These are phyloP conservation scores for Macaria liturata DNA, from an alignment of 2,888 invertebrate species.

Conservation along the genomic window DNA sequence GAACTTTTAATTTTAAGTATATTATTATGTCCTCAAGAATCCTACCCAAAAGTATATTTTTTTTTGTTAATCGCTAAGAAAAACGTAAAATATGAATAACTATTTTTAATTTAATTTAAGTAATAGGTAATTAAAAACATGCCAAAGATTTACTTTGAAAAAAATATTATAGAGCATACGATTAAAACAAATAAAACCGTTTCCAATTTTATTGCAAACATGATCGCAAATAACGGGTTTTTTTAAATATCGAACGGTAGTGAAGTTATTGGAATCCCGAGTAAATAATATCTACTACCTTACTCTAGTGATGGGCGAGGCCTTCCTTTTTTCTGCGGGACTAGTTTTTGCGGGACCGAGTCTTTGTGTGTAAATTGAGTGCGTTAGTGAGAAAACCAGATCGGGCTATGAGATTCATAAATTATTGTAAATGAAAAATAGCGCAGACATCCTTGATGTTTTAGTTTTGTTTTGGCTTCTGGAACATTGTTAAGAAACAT, in stretches of 20 bases:
- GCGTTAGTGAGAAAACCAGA: slow-evolving; percentile 26
- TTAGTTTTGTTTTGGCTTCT: slow-evolving; percentile 11
- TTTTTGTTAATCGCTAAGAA: too few relatives aligned
- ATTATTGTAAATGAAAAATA: slow-evolving; percentile 23
- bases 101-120: too few relatives aligned
- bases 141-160: too few relatives aligned
- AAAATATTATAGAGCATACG: too few relatives aligned
- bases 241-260: slow-evolving; percentile 2
- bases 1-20: too few relatives aligned
- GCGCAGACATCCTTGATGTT: slow-evolving; percentile 1
- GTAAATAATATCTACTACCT: slow-evolving; percentile 21
- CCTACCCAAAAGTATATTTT: too few relatives aligned
- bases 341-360: slow-evolving; percentile 21
- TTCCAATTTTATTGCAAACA: too few relatives aligned
- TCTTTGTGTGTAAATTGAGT: slow-evolving; percentile 28
- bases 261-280: slow-evolving; percentile 20
- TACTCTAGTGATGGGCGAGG: slow-evolving; percentile 17
- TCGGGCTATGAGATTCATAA: slow-evolving; percentile 26
- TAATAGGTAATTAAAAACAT: too few relatives aligned
- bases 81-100: too few relatives aligned
- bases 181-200: too few relatives aligned
- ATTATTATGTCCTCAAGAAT: too few relatives aligned
- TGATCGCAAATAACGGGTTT: too few relatives aligned
- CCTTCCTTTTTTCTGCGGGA: slow-evolving; percentile 25
- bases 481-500: slow-evolving; percentile 20